Evolutionary conservation across 2,797 vertebrate genomes (phyloP).

Genomic region (Alca torda): DNA sequence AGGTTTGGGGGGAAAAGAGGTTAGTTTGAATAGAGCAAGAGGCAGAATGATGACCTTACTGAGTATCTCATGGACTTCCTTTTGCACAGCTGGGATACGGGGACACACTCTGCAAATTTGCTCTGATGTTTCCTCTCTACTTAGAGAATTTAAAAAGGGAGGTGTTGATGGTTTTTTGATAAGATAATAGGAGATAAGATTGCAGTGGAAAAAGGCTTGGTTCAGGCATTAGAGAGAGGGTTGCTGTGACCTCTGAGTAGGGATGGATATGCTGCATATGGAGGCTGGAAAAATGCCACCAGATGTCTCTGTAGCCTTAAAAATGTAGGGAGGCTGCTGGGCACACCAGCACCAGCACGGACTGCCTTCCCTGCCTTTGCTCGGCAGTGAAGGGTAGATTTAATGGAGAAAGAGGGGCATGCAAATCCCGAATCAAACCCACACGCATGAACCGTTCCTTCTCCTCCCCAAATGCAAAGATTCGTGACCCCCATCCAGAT

Average conservation of each 20-base stretch:
- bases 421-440: neutral
- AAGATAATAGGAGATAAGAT: neutral
- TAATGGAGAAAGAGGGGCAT: neutral
- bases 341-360: neutral
- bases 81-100: neutral
- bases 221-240: neutral
- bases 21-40: neutral
- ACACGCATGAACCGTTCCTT: neutral
- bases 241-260: neutral
- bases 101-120: neutral
- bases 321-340: neutral
- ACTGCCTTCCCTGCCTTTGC: neutral
- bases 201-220: neutral
- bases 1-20: neutral
- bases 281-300: conserved; percentile 63
- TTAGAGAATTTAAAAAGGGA: neutral
- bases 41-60: neutral
- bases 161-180: neutral
- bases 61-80: neutral
- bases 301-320: conserved; percentile 75
- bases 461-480: neutral
- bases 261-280: neutral
- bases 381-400: neutral
- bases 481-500: neutral
- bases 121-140: neutral